phyloP scores from a whole-genome alignment of 2,888 invertebrate genomes.

The Hydrotaea diabolus region DNA sequence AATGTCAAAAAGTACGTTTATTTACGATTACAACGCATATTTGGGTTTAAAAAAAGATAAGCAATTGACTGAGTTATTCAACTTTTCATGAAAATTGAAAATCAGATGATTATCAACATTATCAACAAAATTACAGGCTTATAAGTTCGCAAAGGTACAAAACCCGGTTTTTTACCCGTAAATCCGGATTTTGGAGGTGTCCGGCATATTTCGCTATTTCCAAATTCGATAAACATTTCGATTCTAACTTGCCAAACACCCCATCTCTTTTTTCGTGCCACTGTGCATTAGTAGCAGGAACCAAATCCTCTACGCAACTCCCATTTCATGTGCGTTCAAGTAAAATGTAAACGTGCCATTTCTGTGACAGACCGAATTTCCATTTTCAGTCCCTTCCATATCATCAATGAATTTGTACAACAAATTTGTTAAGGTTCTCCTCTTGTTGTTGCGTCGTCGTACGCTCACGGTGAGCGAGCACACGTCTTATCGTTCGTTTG shows the following conservation, averaged over 20 bases:
- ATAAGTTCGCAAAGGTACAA: too few species aligned
- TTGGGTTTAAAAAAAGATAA: too few species aligned
- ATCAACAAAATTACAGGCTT: too few species aligned
- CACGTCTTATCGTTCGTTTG: background rate
- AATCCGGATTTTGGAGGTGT: too few species aligned
- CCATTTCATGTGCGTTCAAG: background rate
- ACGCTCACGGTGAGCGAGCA: background rate
- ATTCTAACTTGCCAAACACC: background rate
- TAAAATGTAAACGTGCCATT: constrained; percentile 43
- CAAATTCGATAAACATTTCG: too few species aligned
- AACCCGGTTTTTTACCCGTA: too few species aligned
- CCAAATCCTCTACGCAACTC: background rate
- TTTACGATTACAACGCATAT: too few species aligned
- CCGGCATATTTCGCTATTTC: too few species aligned
- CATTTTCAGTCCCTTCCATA: constrained; percentile 47
- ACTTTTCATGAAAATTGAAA: too few species aligned
- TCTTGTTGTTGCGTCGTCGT: background rate
- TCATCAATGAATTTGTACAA: constrained; percentile 47
- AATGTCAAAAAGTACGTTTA: too few species aligned
- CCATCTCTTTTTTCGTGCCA: background rate
- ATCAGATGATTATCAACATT: too few species aligned
- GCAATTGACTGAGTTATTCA: too few species aligned
- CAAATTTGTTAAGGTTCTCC: constrained; percentile 49
- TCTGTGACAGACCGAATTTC: constrained; percentile 31
- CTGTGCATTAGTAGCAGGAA: background rate